Evolutionary conservation across 2,113 vertebrate genomes (phyloP).

Genomic region (Hippocampus guttulatus): DNA sequence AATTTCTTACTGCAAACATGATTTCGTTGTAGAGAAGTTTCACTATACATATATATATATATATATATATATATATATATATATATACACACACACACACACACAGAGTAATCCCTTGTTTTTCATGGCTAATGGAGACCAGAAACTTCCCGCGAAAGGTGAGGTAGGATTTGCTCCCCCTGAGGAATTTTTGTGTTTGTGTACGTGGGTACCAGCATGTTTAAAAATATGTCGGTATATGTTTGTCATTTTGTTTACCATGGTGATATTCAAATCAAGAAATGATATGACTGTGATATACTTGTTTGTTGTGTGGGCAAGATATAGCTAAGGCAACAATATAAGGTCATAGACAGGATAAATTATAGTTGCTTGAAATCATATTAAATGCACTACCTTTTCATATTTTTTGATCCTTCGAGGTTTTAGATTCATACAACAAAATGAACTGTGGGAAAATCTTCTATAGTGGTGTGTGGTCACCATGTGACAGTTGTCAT

Average conservation of each 20-base stretch:
- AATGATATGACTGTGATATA: slow-evolving; percentile 30
- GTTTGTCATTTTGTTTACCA: slow-evolving; percentile 50
- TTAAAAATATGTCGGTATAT: background rate
- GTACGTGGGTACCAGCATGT: too few relatives aligned
- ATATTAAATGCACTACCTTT: slow-evolving; percentile 21
- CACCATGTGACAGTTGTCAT: slow-evolving; percentile 65
- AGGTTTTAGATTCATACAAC: slow-evolving; percentile 23
- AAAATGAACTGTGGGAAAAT: slow-evolving; percentile 46
- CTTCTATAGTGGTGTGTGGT: slow-evolving; percentile 59
- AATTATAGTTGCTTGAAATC: background rate
- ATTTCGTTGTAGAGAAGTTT: too few relatives aligned
- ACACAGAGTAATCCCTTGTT: too few relatives aligned
- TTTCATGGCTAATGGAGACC: too few relatives aligned
- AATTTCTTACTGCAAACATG: too few relatives aligned
- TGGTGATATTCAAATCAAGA: slow-evolving; percentile 26
- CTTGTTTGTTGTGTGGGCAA: slow-evolving; percentile 37
- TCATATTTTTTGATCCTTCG: slow-evolving; percentile 22
- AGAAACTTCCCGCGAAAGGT: too few relatives aligned
- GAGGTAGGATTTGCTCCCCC: too few relatives aligned
- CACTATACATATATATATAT: too few relatives aligned
- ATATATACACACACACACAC: too few relatives aligned
- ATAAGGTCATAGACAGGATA: background rate
- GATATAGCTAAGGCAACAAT: background rate
- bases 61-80: too few relatives aligned
- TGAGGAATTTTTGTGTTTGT: too few relatives aligned